A percentile compares a stretch with the other conserved stretches of the same genome.
phyloP scores from a whole-genome alignment of 2,113 vertebrate species.

The Siniperca knerii region DNA sequence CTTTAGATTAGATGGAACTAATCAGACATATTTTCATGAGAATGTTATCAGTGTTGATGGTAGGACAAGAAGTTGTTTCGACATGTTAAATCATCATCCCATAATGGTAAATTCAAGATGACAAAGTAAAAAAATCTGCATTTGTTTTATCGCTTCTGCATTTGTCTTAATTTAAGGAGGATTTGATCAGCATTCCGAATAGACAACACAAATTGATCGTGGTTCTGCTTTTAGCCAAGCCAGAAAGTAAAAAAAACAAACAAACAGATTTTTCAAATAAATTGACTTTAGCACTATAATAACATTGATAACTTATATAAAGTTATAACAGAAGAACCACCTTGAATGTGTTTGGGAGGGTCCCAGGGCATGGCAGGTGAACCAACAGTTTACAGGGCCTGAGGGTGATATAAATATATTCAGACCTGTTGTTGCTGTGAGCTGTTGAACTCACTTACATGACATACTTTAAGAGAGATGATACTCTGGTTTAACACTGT shows the following conservation, averaged over 20 bases:
- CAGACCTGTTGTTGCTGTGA: not conserved
- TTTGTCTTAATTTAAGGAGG: too few relatives aligned
- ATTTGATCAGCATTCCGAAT: too few relatives aligned
- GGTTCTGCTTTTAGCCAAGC: not conserved
- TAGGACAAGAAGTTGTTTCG: not conserved
- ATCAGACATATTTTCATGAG: not conserved
- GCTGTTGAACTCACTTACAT: constrained; percentile 3
- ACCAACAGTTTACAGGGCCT: not conserved
- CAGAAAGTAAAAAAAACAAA: not conserved
- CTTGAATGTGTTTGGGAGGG: not conserved
- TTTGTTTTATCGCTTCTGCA: too few relatives aligned
- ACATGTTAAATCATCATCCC: not conserved
- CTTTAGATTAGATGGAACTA: not conserved
- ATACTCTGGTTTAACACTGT: not conserved
- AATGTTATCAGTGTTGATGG: not conserved
- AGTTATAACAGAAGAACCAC: not conserved
- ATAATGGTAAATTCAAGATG: not conserved
- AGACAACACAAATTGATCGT: not conserved
- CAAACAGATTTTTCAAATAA: not conserved
- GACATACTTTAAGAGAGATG: not conserved
- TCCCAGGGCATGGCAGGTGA: not conserved
- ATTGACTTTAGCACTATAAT: not conserved
- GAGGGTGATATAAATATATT: not conserved
- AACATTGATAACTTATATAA: not conserved
- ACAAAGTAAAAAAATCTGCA: not conserved